A percentile compares a stretch with the other conserved stretches of the same genome.
Evolutionary conservation across 2,888 invertebrate species (phyloP).

Genomic region (Tinea trinotella): DNA sequence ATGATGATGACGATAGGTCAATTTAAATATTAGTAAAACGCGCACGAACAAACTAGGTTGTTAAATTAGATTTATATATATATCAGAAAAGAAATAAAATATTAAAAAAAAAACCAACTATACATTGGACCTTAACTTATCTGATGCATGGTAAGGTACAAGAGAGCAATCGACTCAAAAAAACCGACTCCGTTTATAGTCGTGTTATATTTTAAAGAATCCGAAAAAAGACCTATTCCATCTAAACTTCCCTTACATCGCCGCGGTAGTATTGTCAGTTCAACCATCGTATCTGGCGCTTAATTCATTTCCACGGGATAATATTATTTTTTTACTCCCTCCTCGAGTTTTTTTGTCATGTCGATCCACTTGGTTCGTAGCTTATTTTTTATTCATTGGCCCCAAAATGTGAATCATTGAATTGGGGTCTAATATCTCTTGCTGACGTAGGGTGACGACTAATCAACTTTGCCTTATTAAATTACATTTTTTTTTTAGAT

Average conservation of each 20-base stretch:
- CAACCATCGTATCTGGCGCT: slow-evolving; percentile 57
- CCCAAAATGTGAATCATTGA: slow-evolving; percentile 38
- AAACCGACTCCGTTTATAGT: too few relatives aligned
- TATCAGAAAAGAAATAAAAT: too few relatives aligned
- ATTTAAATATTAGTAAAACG: too few relatives aligned
- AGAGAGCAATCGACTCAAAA: too few relatives aligned
- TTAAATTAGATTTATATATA: too few relatives aligned
- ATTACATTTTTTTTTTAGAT: neutral
- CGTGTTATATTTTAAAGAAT: too few relatives aligned
- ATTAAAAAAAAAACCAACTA: too few relatives aligned
- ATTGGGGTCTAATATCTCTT: slow-evolving; percentile 47
- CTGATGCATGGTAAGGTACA: too few relatives aligned
- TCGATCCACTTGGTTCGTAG: slow-evolving; percentile 38
- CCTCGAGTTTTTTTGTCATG: slow-evolving; percentile 48
- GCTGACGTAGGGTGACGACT: slow-evolving; percentile 49
- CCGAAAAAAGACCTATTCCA: slow-evolving; percentile 19
- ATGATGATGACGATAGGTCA: too few relatives aligned
- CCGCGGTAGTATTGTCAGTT: slow-evolving; percentile 21
- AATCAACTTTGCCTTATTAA: slow-evolving; percentile 46
- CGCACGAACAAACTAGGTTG: too few relatives aligned
- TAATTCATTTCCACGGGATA: slow-evolving; percentile 72
- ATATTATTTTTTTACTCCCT: slow-evolving; percentile 72
- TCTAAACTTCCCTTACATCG: slow-evolving; percentile 11
- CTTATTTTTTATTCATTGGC: slow-evolving; percentile 68
- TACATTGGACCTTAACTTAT: too few relatives aligned